Evolutionary conservation across 2,797 vertebrate genomes (phyloP).

Genomic region (Siniperca scherzeri): DNA sequence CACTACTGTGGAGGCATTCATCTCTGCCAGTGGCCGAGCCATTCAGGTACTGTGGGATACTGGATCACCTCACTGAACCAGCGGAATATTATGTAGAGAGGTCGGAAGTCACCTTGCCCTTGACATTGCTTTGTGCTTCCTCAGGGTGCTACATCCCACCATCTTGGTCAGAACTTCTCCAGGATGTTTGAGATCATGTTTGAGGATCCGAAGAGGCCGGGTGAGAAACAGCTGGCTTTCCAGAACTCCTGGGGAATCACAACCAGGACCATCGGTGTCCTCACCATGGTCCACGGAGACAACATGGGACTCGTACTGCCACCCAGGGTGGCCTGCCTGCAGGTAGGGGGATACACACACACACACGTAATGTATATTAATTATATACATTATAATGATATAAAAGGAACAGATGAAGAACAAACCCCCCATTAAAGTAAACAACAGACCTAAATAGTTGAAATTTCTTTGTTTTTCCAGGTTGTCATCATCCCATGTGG

Average conservation of each 20-base stretch:
- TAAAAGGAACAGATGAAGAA: neutral
- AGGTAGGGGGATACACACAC: conserved; percentile 86
- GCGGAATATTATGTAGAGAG: neutral
- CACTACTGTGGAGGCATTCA: conserved; percentile 95
- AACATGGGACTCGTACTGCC: conserved; percentile 96
- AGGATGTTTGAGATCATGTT: conserved; percentile 98
- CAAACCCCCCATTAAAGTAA: neutral
- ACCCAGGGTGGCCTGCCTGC: conserved; percentile 94
- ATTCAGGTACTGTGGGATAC: conserved; percentile 89
- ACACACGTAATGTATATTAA: neutral
- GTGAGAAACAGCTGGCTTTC: conserved; percentile 96
- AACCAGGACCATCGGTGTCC: conserved; percentile 96
- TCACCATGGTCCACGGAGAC: conserved; percentile 98
- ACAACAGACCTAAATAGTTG: neutral
- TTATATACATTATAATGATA: too few species aligned
- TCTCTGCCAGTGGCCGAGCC: conserved; percentile 97
- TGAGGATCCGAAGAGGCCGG: conserved; percentile 95
- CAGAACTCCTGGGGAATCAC: conserved; percentile 99
- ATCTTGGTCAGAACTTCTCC: conserved; percentile 98
- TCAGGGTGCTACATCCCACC: conserved; percentile 97
- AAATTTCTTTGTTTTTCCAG: conserved; percentile 72
- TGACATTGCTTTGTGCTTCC: neutral
- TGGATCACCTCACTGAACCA: neutral
- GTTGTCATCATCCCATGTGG: conserved; percentile 97
- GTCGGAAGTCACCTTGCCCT: neutral